Percentiles rank a stretch among this genome's conserved stretches.
These are phyloP conservation scores for Chalcosyrphus nemorum DNA, from an alignment of 2,888 invertebrate species.

Conservation along the genomic window DNA sequence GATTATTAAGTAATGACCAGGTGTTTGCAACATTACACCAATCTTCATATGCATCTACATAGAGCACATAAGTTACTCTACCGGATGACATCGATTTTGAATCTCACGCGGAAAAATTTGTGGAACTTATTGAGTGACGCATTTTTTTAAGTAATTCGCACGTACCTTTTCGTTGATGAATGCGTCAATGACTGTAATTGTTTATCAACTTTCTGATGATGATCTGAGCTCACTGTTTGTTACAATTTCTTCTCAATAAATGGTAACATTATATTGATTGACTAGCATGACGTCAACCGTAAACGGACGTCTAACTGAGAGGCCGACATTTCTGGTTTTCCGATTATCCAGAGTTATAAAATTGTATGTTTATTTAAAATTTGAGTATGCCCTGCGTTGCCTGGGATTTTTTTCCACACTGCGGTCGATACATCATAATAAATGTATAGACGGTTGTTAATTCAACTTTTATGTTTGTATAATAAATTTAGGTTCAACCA, in stretches of 20 bases:
- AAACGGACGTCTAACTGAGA: neutral
- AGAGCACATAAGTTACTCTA: neutral
- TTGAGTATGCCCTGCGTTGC: neutral
- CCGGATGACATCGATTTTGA: neutral
- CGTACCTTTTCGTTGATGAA: slow-evolving; percentile 1
- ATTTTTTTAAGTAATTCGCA: no score
- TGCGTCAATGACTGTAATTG: slow-evolving; percentile 32
- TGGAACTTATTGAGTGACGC: slow-evolving; percentile 15
- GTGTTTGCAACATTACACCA: neutral
- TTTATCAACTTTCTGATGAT: neutral
- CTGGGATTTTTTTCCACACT: neutral
- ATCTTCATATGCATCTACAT: slow-evolving; percentile 1
- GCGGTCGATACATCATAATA: neutral
- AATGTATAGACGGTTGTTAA: neutral
- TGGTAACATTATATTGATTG: slow-evolving; percentile 18
- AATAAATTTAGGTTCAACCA: neutral
- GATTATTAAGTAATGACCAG: slow-evolving; percentile 16
- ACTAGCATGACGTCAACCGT: slow-evolving; percentile 5
- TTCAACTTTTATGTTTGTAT: neutral
- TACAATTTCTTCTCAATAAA: slow-evolving; percentile 18
- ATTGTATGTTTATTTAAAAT: slow-evolving; percentile 19
- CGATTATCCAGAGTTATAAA: neutral
- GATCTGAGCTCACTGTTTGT: neutral
- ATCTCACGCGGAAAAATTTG: neutral
- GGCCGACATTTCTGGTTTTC: slow-evolving; percentile 24